phyloP scores from a whole-genome alignment of 2,113 vertebrate genomes.

The Lanius collurio region DNA sequence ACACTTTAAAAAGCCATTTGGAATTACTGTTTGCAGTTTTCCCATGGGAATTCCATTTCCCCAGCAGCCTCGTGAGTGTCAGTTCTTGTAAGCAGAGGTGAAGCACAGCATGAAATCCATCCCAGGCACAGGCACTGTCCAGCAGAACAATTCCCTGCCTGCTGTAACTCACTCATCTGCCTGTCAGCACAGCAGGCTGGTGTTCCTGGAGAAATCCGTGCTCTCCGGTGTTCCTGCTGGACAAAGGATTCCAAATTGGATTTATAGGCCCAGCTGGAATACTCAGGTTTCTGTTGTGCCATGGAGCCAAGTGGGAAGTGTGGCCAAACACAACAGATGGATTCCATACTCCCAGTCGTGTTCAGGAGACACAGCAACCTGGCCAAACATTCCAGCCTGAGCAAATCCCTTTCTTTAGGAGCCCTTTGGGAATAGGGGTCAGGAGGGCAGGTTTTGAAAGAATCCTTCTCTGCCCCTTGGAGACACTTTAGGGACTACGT shows the following conservation, averaged over 20 bases:
- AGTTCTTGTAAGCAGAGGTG: neutral
- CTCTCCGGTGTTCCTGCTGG: neutral
- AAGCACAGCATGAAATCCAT: neutral
- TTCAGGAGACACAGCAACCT: neutral
- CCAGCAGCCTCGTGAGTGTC: neutral
- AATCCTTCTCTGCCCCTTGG: neutral
- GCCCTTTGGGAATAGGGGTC: neutral
- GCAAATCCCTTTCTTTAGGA: slow-evolving; percentile 1
- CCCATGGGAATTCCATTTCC: neutral
- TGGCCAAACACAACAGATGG: slow-evolving; percentile 5
- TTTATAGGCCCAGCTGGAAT: neutral
- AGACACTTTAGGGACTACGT: neutral
- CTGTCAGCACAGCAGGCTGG: neutral
- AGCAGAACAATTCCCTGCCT: neutral
- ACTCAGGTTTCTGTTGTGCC: slow-evolving; percentile 14
- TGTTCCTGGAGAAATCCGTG: neutral
- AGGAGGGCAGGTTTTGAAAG: neutral
- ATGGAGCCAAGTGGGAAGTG: neutral
- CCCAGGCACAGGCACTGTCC: neutral
- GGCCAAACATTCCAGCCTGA: slow-evolving; percentile 1
- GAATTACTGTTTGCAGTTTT: neutral
- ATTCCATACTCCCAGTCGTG: neutral
- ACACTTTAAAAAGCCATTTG: neutral
- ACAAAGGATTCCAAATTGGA: neutral
- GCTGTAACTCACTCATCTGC: neutral